These are phyloP conservation scores for Potamarius usumacintae DNA, from an alignment of 2,113 vertebrate genomes.

Conservation along the genomic window DNA sequence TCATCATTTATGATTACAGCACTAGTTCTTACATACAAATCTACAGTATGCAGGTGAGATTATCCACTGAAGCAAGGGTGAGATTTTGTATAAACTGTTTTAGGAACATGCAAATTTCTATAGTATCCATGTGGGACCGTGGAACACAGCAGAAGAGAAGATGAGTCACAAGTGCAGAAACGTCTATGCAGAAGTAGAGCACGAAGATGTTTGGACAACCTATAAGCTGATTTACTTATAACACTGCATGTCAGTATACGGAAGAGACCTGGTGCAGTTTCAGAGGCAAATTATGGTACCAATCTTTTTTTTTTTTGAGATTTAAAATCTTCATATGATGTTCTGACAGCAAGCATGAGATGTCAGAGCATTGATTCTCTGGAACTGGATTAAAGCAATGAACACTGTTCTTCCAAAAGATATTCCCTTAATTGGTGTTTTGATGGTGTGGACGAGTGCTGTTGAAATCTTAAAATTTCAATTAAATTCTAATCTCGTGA, in stretches of 20 bases:
- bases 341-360: neutral
- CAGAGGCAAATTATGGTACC: neutral
- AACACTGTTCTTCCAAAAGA: neutral
- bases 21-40: neutral
- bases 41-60: neutral
- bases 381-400: neutral
- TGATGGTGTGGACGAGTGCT: neutral
- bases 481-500: neutral
- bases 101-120: neutral
- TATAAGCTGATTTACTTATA: conserved; percentile 7
- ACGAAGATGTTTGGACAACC: neutral
- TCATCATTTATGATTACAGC: neutral
- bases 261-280: neutral
- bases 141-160: neutral
- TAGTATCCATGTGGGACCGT: neutral
- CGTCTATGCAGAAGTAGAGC: neutral
- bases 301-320: neutral
- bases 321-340: neutral
- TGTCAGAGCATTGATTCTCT: neutral
- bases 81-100: neutral
- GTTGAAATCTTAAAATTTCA: neutral
- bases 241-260: neutral
- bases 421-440: neutral
- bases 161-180: neutral
- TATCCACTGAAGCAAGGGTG: neutral